A percentile compares a stretch with the other conserved stretches of the same genome.
These are phyloP conservation scores for Schizopygopsis malacanthus DNA, from an alignment of 2,797 vertebrate species.

Conservation along the genomic window DNA sequence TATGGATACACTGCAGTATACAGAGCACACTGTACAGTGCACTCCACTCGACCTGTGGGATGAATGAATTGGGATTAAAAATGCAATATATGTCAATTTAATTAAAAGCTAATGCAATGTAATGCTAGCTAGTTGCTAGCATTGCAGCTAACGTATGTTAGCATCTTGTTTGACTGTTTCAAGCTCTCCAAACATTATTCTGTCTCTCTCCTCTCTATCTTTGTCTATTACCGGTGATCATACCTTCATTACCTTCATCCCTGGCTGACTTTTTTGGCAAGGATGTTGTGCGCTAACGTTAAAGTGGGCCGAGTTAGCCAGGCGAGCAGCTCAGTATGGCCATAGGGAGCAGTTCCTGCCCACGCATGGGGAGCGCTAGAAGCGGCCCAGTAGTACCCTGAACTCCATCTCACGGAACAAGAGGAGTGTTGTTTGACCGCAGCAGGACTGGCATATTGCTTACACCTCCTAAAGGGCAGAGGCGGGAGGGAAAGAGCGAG, in stretches of 20 bases:
- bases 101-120: not conserved
- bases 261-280: slow-evolving; percentile 40
- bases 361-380: slow-evolving; percentile 30
- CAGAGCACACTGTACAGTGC: not conserved
- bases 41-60: not conserved
- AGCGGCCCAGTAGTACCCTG: slow-evolving; percentile 28
- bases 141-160: not conserved
- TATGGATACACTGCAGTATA: not conserved
- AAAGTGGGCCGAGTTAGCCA: slow-evolving; percentile 29
- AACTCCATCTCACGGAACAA: slow-evolving; percentile 44
- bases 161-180: not conserved
- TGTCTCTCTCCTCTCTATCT: slow-evolving; percentile 1
- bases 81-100: not conserved
- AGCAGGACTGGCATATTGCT: slow-evolving; percentile 49
- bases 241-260: slow-evolving; percentile 43
- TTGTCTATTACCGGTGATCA: slow-evolving; percentile 23
- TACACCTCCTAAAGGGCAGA: slow-evolving; percentile 42
- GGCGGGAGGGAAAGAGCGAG: slow-evolving; percentile 32
- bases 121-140: not conserved
- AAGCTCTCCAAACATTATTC: slow-evolving; percentile 17
- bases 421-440: slow-evolving; percentile 43
- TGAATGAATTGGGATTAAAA: not conserved
- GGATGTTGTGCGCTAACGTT: slow-evolving; percentile 3
- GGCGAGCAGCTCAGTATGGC: slow-evolving; percentile 32
- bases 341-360: slow-evolving; percentile 42